Evolutionary conservation across 2,113 vertebrate genomes (phyloP), one percentile per base, ranked within the genome.

Genomic region (Thymallus thymallus): DNA sequence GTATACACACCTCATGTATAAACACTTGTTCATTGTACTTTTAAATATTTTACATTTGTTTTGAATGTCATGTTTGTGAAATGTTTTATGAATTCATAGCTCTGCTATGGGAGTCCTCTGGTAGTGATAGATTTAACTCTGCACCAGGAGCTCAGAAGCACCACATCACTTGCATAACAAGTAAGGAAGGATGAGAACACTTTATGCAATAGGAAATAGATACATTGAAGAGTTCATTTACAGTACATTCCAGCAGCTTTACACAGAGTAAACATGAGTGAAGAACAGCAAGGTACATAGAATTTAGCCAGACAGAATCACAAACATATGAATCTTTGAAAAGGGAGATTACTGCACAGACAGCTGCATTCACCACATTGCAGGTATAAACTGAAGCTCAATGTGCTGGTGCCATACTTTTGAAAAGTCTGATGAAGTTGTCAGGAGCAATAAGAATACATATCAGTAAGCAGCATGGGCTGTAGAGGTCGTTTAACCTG

Each of bases 131-230:
- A 64, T 24, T 26, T 24, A 24, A 64, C 62, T 64, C 24, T 29
- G 62, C 62, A 24, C 24, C n/a, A 29, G 4, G 22, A 12, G 7
- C 81, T 82, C 75, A 80, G 78, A 82, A 86, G 78, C 87, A 81
- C 83, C 84, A 84, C 90, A 86, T 82, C 83, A 85, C 86, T 86
- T 89, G 90, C 88, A 91, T 91, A 91, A 82, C 83, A 91, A 91
- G 88, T 90, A 72, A 71, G 84, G 74, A 76, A 76, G 81, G 81
- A 87, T 82, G 86, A 81, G 84, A 75, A 78, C 73, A 85, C 86
- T 86, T 90, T 90, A 88, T 90, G 76, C 81, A 76, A 82, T 75
- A 65, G 81, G 76, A 90, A 81, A 91, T 88, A 88, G 84, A 83
- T 75, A 76, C 85, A 88, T 90, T 90, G 80, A 89, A 83, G 77